Conservation (phyloP, 2,113 vertebrate species). For the Cricetomys ansorgei region DNA sequence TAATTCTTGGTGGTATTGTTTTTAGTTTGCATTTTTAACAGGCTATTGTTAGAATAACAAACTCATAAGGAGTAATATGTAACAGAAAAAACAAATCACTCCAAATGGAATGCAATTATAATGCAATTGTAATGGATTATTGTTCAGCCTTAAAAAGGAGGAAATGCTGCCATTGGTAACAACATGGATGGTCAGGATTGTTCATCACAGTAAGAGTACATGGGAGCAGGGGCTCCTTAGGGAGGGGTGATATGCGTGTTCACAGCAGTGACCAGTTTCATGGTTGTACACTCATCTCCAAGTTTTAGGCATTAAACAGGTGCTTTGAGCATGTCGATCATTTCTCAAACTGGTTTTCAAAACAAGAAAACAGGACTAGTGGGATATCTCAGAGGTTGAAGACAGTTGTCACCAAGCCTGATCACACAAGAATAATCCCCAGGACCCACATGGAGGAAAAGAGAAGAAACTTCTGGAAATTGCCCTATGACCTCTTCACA, state of each 20-base stretch:
- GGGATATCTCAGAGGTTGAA: background rate
- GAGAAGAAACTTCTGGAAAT: background rate
- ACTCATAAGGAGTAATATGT: background rate
- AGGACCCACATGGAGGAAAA: background rate
- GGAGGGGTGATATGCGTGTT: background rate
- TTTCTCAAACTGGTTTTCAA: background rate
- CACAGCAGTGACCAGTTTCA: background rate
- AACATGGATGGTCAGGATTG: background rate
- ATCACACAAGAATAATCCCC: background rate
- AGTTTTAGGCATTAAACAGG: background rate
- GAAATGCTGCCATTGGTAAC: background rate
- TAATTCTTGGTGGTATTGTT: conserved; percentile 43
- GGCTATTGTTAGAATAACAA: background rate
- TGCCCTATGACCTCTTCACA: background rate
- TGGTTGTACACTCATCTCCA: background rate
- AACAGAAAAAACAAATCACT: background rate
- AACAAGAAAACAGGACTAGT: background rate
- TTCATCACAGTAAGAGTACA: background rate
- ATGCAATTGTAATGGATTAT: background rate
- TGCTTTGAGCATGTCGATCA: background rate
- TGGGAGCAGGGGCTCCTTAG: background rate
- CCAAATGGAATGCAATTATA: background rate
- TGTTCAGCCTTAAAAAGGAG: background rate
- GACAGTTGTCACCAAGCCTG: background rate
- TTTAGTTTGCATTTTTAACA: conserved; percentile 46